phyloP scores from a whole-genome alignment of 1,140 invertebrate species.

The Thaumetopoea pityocampa region DNA sequence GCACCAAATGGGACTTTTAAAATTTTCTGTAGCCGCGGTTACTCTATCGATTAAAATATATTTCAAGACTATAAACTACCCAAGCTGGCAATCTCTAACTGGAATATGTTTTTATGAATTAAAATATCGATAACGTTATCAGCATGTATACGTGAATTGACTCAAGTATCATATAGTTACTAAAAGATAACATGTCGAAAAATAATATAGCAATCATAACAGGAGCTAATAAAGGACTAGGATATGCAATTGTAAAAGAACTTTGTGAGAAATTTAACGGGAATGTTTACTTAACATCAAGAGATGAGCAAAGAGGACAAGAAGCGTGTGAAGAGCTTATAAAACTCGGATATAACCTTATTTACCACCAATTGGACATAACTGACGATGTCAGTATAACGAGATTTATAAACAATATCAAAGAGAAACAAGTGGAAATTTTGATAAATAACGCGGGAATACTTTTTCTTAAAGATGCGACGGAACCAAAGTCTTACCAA shows the following conservation, averaged over 20 bases:
- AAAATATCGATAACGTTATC: no score
- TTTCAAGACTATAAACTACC: no score
- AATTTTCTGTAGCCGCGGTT: no score
- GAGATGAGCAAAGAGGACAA: slow-evolving; percentile 76
- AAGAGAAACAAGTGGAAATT: slow-evolving; percentile 82
- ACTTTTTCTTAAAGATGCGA: slow-evolving; percentile 79
- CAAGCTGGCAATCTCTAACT: no score
- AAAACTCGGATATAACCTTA: slow-evolving; percentile 64
- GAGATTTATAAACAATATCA: slow-evolving; percentile 77
- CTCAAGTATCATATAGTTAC: neutral
- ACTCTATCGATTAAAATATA: no score
- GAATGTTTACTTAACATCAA: slow-evolving; percentile 79
- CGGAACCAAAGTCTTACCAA: slow-evolving; percentile 81
- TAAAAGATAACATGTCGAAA: slow-evolving; percentile 36
- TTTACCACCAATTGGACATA: slow-evolving; percentile 84
- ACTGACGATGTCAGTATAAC: slow-evolving; percentile 77
- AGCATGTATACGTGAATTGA: no score
- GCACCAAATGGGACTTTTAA: no score
- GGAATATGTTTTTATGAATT: no score
- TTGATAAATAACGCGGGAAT: slow-evolving; percentile 92
- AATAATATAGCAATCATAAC: slow-evolving; percentile 78
- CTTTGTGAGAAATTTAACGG: slow-evolving; percentile 80
- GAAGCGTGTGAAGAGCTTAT: slow-evolving; percentile 77
- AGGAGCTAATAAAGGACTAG: slow-evolving; percentile 87
- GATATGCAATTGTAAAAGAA: slow-evolving; percentile 81